Percentiles rank a stretch among this genome's conserved stretches.
Conservation (phyloP, 2,113 vertebrate species). For the Arothron firmamentum region DNA sequence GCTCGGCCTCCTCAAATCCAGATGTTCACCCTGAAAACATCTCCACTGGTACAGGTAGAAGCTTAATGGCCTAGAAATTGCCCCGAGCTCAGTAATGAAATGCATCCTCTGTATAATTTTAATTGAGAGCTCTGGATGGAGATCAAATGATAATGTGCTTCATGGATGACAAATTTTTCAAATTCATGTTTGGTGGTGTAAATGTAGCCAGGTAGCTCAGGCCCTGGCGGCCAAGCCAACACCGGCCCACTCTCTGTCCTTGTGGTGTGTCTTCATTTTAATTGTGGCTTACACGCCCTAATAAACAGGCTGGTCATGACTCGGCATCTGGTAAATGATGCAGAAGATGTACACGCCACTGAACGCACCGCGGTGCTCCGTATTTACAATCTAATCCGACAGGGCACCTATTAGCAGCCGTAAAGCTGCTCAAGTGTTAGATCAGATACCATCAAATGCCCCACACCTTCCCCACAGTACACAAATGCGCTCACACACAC, state of each 20-base stretch:
- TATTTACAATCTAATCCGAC: constrained; percentile 68
- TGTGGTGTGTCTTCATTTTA: constrained; percentile 55
- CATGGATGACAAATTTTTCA: constrained; percentile 71
- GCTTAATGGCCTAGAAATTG: constrained; percentile 76
- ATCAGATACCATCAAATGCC: constrained; percentile 55
- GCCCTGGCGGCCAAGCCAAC: constrained; percentile 43
- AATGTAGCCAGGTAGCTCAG: constrained; percentile 37
- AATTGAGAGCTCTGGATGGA: constrained; percentile 77
- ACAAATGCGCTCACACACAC: constrained; percentile 24
- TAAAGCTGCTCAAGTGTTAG: constrained; percentile 66
- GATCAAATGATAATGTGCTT: constrained; percentile 74
- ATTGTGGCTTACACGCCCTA: constrained; percentile 62
- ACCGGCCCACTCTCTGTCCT: constrained; percentile 48
- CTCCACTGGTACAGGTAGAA: constrained; percentile 72
- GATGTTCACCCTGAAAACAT: constrained; percentile 79
- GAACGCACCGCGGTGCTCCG: constrained; percentile 56
- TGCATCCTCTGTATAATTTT: constrained; percentile 77
- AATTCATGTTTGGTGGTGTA: constrained; percentile 61
- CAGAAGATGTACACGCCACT: constrained; percentile 64
- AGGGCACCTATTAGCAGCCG: constrained; percentile 62
- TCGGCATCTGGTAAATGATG: constrained; percentile 66
- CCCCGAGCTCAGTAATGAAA: constrained; percentile 77
- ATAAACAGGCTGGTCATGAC: constrained; percentile 61
- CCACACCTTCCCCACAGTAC: not conserved
- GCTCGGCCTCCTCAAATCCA: constrained; percentile 76